A percentile compares a stretch with the other conserved stretches of the same genome.
These are phyloP conservation scores for Varecia variegata DNA, from an alignment of 2,797 vertebrate species.

Conservation along the genomic window DNA sequence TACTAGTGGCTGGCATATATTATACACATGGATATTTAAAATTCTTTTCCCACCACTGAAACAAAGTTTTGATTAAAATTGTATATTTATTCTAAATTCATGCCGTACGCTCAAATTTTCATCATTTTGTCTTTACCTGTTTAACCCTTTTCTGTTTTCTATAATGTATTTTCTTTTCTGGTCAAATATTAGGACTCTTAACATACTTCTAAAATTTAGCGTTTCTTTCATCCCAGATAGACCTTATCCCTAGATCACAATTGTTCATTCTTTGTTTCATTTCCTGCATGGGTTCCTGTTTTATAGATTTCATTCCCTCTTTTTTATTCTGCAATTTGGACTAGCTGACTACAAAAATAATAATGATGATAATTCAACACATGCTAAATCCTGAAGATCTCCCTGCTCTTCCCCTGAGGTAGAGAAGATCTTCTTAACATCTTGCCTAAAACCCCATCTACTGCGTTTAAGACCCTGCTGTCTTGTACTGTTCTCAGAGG, in stretches of 20 bases:
- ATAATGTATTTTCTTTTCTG: background rate
- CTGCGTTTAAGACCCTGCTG: constrained; percentile 18
- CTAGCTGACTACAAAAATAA: constrained; percentile 16
- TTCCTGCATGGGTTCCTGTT: background rate
- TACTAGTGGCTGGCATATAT: background rate
- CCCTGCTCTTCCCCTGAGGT: background rate
- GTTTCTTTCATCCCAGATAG: background rate
- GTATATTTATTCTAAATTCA: background rate
- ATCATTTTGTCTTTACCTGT: constrained; percentile 8
- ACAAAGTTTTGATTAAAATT: constrained; percentile 26
- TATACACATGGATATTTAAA: background rate
- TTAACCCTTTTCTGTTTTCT: background rate
- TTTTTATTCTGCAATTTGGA: constrained; percentile 45
- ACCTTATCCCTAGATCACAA: background rate
- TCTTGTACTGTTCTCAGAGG: constrained; percentile 40
- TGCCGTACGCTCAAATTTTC: background rate
- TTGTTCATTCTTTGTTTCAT: background rate
- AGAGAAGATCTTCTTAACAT: constrained; percentile 35
- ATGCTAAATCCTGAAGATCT: background rate
- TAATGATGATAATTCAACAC: background rate
- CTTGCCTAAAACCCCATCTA: background rate
- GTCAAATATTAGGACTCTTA: background rate
- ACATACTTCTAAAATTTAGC: background rate
- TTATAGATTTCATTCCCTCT: background rate
- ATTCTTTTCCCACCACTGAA: constrained; percentile 18